A percentile compares a stretch with the other conserved stretches of the same genome.
Evolutionary conservation across 2,888 invertebrate species (phyloP).

Genomic region (Chalcis sispes): DNA sequence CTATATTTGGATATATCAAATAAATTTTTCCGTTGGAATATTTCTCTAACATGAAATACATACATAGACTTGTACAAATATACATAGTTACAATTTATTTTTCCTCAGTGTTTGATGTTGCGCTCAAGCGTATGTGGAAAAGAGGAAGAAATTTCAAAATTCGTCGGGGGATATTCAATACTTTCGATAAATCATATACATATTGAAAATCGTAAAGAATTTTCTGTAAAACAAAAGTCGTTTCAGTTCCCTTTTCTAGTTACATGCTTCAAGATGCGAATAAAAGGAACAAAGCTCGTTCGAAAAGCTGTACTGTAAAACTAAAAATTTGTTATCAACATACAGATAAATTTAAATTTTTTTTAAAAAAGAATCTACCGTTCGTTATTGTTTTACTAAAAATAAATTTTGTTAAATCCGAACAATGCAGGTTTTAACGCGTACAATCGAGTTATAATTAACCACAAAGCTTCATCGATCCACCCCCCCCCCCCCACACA

Average conservation of each 20-base stretch:
- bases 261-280: background rate
- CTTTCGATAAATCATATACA: constrained; percentile 24
- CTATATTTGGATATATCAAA: too few relatives aligned
- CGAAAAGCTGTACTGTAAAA: background rate
- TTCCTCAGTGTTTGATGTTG: constrained; percentile 31
- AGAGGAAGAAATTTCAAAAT: constrained; percentile 66
- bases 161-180: constrained; percentile 55
- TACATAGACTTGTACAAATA: background rate
- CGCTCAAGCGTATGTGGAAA: constrained; percentile 53
- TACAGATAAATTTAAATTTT: too few relatives aligned
- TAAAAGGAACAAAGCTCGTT: background rate
- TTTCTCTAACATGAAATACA: background rate
- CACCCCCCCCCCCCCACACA: too few relatives aligned
- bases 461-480: too few relatives aligned
- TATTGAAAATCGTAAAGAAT: constrained; percentile 28
- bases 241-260: constrained; percentile 2
- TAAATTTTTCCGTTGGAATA: too few relatives aligned
- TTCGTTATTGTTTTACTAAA: too few relatives aligned
- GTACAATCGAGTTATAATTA: too few relatives aligned
- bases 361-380: too few relatives aligned
- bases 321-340: too few relatives aligned
- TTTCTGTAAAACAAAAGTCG: constrained; percentile 11
- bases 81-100: constrained; percentile 12
- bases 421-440: too few relatives aligned
- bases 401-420: too few relatives aligned